Base-by-base conservation (phyloP, 2,888 invertebrate species). In the Cephus nigrinus region DNA sequence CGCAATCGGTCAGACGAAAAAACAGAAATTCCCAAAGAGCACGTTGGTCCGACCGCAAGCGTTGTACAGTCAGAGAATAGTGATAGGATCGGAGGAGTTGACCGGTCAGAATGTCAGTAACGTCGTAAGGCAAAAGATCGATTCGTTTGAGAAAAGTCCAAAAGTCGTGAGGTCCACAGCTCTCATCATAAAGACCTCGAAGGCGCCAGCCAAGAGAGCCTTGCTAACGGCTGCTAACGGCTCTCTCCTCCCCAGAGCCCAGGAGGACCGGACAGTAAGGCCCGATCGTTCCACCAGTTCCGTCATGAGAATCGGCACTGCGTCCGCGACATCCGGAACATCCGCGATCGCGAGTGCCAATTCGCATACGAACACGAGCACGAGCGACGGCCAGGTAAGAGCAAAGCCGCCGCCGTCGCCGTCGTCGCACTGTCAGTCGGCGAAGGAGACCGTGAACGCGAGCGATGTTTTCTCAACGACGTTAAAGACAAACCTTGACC, bases 51-150 rank as follows among this genome's bases (percentile, higher is more conserved):
- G 88, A 84, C 86, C 87, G 75, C 87, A 87, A 85, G 85, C 88
- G 82, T 88, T 91, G 85, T 89, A 87, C 88, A 91, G 89, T 90
- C 90, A 90, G 84, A 91, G 86, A 88, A 91, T 91, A 90, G 89
- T 91, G 81, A 91, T 91, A 89, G 89, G 88, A 84, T 88, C 90
- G 76, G 90, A 91, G 76, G 91, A 91, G 80, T 86, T 91, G 81
- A 83, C 82, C 77, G 90, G 89, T 71, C 86, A 86, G 83, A 88
- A 90, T 83, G 90, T 91, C 84, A 88, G 88, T 84, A 88, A 87
- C 82, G 86, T 91, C 80, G 90, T 91, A 77, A 86, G 88, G 76
- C 89, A 88, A 77, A 90, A 89, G 82, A 91, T 91, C 75, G 86
- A 89, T 82, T 84, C 87, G 81, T 86, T 91, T 78, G 89, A 90